A percentile compares a stretch with the other conserved stretches of the same genome.
Evolutionary conservation across 2,888 invertebrate species (phyloP).

Genomic region (Hypena proboscidalis): DNA sequence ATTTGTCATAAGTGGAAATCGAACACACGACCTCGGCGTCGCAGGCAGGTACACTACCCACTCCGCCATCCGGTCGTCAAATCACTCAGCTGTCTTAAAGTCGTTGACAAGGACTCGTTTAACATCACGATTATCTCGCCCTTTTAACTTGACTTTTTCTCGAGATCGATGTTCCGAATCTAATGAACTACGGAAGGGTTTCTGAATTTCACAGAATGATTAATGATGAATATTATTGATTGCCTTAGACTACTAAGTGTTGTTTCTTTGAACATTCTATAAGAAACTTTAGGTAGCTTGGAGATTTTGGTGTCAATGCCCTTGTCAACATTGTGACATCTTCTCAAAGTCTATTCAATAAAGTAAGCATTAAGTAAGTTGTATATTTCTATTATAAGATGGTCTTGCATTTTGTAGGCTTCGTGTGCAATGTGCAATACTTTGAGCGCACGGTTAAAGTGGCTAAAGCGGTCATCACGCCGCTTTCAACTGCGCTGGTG

Average conservation of each 20-base stretch:
- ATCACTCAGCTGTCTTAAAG: slow-evolving; percentile 60
- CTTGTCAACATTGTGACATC: neutral
- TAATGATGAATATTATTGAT: slow-evolving; percentile 20
- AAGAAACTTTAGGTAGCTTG: neutral
- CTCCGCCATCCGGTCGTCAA: slow-evolving; percentile 36
- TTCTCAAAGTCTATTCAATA: neutral
- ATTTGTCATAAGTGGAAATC: no score
- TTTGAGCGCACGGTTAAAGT: no score
- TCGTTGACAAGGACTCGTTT: slow-evolving; percentile 67
- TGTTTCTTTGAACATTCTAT: slow-evolving; percentile 8
- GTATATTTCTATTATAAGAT: no score
- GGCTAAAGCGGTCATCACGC: no score
- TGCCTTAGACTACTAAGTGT: slow-evolving; percentile 1
- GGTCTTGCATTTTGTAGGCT: no score
- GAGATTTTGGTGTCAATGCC: neutral
- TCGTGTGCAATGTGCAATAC: no score
- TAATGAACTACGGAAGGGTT: slow-evolving; percentile 37
- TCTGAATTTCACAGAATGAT: slow-evolving; percentile 29
- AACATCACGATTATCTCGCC: slow-evolving; percentile 65
- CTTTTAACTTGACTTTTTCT: slow-evolving; percentile 43
- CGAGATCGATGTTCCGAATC: slow-evolving; percentile 42
- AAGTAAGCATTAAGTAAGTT: no score
- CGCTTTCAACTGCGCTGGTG: no score
- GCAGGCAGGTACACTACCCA: no score
- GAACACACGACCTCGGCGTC: no score